Percentiles rank a stretch among this genome's conserved stretches.
phyloP scores from a whole-genome alignment of 1,140 invertebrate genomes.

The Acyrthosiphon pisum region DNA sequence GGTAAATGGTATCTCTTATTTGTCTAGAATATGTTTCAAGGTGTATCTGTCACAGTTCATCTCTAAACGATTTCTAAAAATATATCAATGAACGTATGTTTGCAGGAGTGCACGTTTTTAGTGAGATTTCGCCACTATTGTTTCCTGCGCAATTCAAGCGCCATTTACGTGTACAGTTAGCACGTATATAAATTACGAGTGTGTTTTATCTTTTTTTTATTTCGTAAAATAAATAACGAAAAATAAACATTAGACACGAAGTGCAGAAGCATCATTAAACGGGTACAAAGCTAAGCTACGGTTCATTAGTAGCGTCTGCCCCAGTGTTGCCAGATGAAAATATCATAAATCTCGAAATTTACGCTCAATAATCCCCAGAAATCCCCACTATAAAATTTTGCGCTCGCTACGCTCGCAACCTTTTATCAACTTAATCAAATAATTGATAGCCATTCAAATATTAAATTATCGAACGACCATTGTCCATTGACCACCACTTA shows the following conservation, averaged over 20 bases:
- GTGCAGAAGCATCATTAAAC: slow-evolving; percentile 27
- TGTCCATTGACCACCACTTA: no score
- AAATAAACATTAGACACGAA: slow-evolving; percentile 21
- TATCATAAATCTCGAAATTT: no score
- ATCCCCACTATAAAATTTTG: no score
- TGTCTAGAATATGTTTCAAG: neutral
- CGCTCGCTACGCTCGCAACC: no score
- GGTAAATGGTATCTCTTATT: neutral
- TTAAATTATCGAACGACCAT: no score
- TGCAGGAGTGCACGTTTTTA: neutral
- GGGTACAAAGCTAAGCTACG: slow-evolving; percentile 34
- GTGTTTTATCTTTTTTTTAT: neutral
- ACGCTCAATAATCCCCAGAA: no score
- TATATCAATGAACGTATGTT: neutral
- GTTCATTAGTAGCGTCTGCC: slow-evolving; percentile 16
- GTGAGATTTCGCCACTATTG: neutral
- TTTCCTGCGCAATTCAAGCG: neutral
- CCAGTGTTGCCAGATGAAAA: no score
- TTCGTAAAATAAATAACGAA: slow-evolving; percentile 37
- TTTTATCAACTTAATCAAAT: no score
- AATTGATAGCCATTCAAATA: no score
- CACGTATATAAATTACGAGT: neutral
- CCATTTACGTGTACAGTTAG: neutral
- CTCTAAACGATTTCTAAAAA: neutral
- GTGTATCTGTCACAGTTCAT: neutral